Conservation (phyloP, 23 tunicate species). For the Trididemnum miniatum region DNA sequence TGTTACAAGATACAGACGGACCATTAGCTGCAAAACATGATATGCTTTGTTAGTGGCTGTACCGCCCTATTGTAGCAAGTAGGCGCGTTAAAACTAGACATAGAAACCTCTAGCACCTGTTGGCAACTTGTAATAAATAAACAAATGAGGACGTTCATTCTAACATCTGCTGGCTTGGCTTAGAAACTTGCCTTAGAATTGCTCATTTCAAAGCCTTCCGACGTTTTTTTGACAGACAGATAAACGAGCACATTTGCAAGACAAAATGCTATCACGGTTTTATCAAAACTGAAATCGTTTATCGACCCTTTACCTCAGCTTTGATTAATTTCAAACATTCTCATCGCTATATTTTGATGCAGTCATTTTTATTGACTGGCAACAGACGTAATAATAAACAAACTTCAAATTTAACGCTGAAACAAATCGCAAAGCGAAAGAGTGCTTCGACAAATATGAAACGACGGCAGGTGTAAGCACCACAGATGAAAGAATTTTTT, state of each 20-base stretch:
- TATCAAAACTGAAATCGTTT: background rate
- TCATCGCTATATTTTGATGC: too few species aligned
- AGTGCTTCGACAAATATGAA: too few species aligned
- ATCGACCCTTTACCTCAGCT: background rate
- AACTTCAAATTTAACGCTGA: too few species aligned
- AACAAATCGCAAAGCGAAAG: too few species aligned
- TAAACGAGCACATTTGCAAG: background rate
- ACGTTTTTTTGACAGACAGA: background rate
- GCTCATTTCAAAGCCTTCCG: constrained; percentile 8
- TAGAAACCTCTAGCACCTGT: constrained; percentile 7
- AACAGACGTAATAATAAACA: too few species aligned
- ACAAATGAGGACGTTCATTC: background rate
- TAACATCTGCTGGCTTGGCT: constrained; percentile 17
- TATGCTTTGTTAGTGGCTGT: background rate
- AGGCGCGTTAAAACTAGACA: background rate
- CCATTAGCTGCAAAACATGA: background rate
- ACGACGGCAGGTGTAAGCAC: too few species aligned
- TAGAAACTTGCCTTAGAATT: background rate
- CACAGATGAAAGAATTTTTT: too few species aligned
- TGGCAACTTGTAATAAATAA: constrained; percentile 22
- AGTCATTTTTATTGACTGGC: too few species aligned
- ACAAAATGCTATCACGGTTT: background rate
- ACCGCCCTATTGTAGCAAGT: background rate
- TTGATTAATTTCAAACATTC: background rate
- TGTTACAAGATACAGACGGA: background rate